phyloP scores from a whole-genome alignment of 2,888 invertebrate species.

The Drosophila hawaiiensis region DNA sequence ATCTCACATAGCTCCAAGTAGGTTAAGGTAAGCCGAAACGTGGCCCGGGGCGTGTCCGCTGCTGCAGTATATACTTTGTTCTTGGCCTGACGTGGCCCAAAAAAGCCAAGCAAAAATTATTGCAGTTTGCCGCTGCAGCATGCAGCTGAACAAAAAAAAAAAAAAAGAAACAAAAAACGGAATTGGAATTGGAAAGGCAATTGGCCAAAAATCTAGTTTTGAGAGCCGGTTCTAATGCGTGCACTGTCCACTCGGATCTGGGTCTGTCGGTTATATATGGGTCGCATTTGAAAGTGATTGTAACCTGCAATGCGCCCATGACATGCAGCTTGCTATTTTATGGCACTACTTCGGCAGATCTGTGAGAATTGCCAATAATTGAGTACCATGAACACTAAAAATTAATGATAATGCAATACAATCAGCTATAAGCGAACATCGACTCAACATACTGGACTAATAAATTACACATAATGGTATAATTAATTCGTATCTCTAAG shows the following conservation, averaged over 20 bases:
- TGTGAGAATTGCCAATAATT: conserved; percentile 19
- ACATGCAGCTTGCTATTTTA: conserved; percentile 44
- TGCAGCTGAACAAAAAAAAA: conserved; percentile 36
- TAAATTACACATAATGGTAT: background rate
- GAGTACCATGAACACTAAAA: background rate
- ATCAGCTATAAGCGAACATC: background rate
- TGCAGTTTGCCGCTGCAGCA: conserved; percentile 19
- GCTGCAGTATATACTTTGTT: conserved; percentile 35
- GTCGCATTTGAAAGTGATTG: conserved; percentile 77
- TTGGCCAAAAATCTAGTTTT: conserved; percentile 55
- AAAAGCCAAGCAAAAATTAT: conserved; percentile 26
- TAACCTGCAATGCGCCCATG: conserved; percentile 46
- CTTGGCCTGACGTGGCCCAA: conserved; percentile 55
- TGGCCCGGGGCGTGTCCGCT: conserved; percentile 61
- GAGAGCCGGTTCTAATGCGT: conserved; percentile 77
- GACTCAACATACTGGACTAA: background rate
- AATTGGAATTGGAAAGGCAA: conserved; percentile 68
- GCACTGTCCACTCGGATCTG: conserved; percentile 52
- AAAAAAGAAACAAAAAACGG: background rate
- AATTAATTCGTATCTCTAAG: background rate
- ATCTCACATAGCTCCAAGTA: conserved; percentile 53
- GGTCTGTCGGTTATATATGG: conserved; percentile 54
- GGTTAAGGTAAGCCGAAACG: conserved; percentile 68
- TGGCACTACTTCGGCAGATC: conserved; percentile 30
- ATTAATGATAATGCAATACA: conserved; percentile 11